Evolutionary conservation across 2,113 vertebrate species (phyloP).

Genomic region (Limnothrissa miodon): DNA sequence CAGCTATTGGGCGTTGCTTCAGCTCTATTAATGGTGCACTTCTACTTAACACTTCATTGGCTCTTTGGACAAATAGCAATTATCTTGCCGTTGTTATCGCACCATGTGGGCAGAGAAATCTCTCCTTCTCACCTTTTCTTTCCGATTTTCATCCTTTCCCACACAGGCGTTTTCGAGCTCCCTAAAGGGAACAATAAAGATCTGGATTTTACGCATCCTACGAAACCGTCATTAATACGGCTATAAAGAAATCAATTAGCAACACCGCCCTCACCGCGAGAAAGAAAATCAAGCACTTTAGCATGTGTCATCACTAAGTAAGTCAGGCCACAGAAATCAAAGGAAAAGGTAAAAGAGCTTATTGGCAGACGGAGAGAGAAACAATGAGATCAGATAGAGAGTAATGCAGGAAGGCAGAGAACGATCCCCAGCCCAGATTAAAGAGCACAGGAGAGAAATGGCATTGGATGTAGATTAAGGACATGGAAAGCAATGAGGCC

Average conservation of each 20-base stretch:
- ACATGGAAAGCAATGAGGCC: constrained; percentile 37
- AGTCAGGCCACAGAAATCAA: not conserved
- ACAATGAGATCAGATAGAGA: not conserved
- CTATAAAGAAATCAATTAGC: constrained; percentile 7
- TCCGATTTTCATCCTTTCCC: not conserved
- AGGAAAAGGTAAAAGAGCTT: not conserved
- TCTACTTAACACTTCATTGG: constrained; percentile 41
- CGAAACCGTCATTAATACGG: not conserved
- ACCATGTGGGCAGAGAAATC: constrained; percentile 36
- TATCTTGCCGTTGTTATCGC: constrained; percentile 37
- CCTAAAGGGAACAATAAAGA: not conserved
- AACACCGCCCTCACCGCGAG: not conserved
- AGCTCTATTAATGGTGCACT: constrained; percentile 43
- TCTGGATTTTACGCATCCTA: not conserved
- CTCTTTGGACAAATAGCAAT: constrained; percentile 45
- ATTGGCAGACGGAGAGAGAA: not conserved
- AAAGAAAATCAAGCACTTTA: not conserved
- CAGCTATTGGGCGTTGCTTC: constrained; percentile 22
- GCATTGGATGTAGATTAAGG: constrained; percentile 46
- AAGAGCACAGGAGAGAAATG: constrained; percentile 25
- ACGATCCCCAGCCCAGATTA: constrained; percentile 47
- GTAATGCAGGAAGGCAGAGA: not conserved
- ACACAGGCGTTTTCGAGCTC: not conserved
- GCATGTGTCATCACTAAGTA: not conserved
- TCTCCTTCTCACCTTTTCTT: constrained; percentile 5